Conservation (phyloP, 2,797 vertebrate genomes). For the Galaxias olidus region DNA sequence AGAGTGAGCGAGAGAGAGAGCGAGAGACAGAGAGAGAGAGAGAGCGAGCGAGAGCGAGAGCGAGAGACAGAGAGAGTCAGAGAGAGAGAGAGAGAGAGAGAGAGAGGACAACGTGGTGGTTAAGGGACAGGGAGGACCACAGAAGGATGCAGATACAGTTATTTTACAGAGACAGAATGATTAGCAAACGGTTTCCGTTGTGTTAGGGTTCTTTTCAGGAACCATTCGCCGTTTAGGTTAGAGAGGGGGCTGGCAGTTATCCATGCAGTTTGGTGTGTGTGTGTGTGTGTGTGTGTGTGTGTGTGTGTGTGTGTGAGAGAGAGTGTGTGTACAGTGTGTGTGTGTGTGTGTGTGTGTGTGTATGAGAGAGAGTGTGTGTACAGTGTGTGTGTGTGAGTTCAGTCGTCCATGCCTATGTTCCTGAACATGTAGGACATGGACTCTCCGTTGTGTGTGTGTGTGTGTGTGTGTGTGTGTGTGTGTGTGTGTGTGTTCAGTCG, state of each 20-base stretch:
- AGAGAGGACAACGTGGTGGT: background rate
- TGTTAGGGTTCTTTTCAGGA: too few relatives aligned
- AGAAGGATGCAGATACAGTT: too few relatives aligned
- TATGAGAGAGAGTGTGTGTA: too few relatives aligned
- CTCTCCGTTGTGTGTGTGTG: conserved; percentile 1
- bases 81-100: background rate
- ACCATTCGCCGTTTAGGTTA: too few relatives aligned
- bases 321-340: too few relatives aligned
- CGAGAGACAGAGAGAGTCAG: background rate
- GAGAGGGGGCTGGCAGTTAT: too few relatives aligned
- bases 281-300: too few relatives aligned
- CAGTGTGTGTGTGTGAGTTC: background rate
- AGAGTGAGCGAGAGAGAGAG: background rate
- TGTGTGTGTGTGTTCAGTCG: too few relatives aligned
- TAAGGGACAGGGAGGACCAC: background rate
- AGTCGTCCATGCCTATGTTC: too few relatives aligned
- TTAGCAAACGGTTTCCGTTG: too few relatives aligned
- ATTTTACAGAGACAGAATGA: background rate
- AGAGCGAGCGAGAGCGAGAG: background rate
- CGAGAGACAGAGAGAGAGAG: background rate
- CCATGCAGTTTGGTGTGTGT: too few relatives aligned
- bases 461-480: background rate
- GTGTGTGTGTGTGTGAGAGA: background rate
- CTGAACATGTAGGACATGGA: background rate
- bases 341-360: background rate